Evolutionary conservation across 2,113 vertebrate genomes (phyloP).

Genomic region (Siphamia tubifer): DNA sequence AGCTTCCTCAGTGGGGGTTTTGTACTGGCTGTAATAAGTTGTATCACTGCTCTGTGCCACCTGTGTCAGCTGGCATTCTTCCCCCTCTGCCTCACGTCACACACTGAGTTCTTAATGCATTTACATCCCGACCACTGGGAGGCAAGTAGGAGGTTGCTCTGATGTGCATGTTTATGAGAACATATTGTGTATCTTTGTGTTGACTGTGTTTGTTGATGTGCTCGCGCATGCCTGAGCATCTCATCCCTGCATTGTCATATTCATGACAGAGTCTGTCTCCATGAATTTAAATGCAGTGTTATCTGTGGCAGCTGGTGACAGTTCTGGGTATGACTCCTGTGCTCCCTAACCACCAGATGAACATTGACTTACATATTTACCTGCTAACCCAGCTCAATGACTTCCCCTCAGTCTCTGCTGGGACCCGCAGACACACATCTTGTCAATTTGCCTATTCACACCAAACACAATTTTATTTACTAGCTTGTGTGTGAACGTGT

Average conservation of each 20-base stretch:
- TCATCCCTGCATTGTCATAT: conserved; percentile 13
- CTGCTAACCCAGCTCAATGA: conserved; percentile 26
- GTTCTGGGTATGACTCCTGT: conserved; percentile 27
- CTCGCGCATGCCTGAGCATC: background rate
- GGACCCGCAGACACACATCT: background rate
- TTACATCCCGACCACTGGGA: conserved; percentile 48
- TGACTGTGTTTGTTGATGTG: conserved; percentile 18
- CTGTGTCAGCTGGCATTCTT: conserved; percentile 65
- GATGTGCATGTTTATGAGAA: conserved; percentile 9
- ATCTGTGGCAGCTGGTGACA: conserved; percentile 55
- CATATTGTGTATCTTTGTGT: conserved; percentile 3
- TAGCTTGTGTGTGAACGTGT: background rate
- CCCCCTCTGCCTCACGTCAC: conserved; percentile 42
- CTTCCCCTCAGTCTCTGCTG: background rate
- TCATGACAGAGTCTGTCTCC: conserved; percentile 19
- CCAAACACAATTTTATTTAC: conserved; percentile 15
- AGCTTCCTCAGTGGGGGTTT: conserved; percentile 51
- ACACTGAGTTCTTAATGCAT: conserved; percentile 61
- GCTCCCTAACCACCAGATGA: conserved; percentile 33
- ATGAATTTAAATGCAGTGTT: conserved; percentile 57
- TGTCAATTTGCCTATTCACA: conserved; percentile 1
- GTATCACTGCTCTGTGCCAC: conserved; percentile 65
- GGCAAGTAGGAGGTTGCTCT: conserved; percentile 46
- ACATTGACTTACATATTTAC: conserved; percentile 46
- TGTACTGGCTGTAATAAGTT: conserved; percentile 66